Conservation (phyloP, 1,140 invertebrate genomes). For the Nasonia vitripennis region DNA sequence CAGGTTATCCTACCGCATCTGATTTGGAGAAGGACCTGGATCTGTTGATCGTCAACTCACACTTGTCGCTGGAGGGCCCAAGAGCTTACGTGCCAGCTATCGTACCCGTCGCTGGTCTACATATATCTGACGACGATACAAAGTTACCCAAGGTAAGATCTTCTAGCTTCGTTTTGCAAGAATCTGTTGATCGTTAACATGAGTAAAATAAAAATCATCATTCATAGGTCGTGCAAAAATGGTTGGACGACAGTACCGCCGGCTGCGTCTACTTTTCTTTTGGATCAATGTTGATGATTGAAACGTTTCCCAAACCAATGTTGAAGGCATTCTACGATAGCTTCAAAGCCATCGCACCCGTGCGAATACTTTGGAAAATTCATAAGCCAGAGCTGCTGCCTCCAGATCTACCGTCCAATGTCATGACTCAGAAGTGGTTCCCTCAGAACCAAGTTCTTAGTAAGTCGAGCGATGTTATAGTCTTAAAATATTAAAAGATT, state of each 20-base stretch:
- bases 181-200: not conserved
- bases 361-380: conserved; percentile 63
- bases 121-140: conserved; percentile 60
- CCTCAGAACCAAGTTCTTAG: conserved; percentile 77
- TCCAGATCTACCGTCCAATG: conserved; percentile 76
- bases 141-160: not conserved
- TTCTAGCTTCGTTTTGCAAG: not conserved
- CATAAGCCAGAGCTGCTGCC: conserved; percentile 60
- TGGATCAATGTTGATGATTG: conserved; percentile 82
- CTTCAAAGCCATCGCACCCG: conserved; percentile 60
- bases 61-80: conserved; percentile 72
- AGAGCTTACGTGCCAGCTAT: conserved; percentile 71
- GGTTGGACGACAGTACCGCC: conserved; percentile 79
- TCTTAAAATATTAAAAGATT: not conserved
- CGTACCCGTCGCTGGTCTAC: conserved; percentile 79
- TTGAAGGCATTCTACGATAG: conserved; percentile 58
- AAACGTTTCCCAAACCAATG: conserved; percentile 69
- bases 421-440: conserved; percentile 79
- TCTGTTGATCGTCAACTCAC: conserved; percentile 75
- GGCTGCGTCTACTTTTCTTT: conserved; percentile 85
- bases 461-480: conserved; percentile 30
- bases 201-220: not conserved
- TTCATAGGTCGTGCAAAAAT: conserved; percentile 79
- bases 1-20: conserved; percentile 59
- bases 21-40: conserved; percentile 70